These are phyloP conservation scores for Passer montanus DNA, from an alignment of 2,113 vertebrate species.

Conservation along the genomic window DNA sequence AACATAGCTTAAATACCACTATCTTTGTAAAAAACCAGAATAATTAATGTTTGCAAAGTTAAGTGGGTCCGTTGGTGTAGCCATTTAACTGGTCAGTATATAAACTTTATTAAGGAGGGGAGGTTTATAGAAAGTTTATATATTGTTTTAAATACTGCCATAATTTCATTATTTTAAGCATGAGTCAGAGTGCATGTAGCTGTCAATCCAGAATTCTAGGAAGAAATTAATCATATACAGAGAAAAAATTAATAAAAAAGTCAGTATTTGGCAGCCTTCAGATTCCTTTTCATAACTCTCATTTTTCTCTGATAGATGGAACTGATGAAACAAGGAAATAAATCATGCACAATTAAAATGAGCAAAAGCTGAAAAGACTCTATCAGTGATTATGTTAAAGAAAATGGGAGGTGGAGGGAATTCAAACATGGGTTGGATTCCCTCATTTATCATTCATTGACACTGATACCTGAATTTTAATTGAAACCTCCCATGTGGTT, in stretches of 20 bases:
- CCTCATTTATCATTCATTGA: constrained; percentile 46
- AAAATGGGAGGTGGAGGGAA: neutral
- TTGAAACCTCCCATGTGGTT: constrained; percentile 7
- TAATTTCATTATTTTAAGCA: constrained; percentile 68
- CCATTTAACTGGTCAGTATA: neutral
- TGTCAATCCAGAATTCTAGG: constrained; percentile 18
- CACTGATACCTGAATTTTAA: constrained; percentile 27
- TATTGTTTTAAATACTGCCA: constrained; percentile 67
- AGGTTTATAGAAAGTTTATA: constrained; percentile 45
- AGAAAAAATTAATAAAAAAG: constrained; percentile 2
- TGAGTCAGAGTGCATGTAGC: constrained; percentile 48
- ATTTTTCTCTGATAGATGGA: constrained; percentile 49
- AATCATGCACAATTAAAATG: constrained; percentile 48
- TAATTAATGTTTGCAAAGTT: constrained; percentile 67
- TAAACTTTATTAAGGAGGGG: constrained; percentile 60
- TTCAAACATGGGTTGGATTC: neutral
- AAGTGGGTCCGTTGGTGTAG: constrained; percentile 57
- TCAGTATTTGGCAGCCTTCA: constrained; percentile 16
- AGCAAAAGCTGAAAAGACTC: neutral
- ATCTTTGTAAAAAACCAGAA: constrained; percentile 61
- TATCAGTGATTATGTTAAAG: neutral
- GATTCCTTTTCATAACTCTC: constrained; percentile 22
- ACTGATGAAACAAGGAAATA: constrained; percentile 20
- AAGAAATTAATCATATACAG: constrained; percentile 60
- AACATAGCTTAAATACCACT: constrained; percentile 66